Percentiles rank a stretch among this genome's conserved stretches.
Evolutionary conservation across 2,797 vertebrate species (phyloP).

Genomic region (Psittacula echo): DNA sequence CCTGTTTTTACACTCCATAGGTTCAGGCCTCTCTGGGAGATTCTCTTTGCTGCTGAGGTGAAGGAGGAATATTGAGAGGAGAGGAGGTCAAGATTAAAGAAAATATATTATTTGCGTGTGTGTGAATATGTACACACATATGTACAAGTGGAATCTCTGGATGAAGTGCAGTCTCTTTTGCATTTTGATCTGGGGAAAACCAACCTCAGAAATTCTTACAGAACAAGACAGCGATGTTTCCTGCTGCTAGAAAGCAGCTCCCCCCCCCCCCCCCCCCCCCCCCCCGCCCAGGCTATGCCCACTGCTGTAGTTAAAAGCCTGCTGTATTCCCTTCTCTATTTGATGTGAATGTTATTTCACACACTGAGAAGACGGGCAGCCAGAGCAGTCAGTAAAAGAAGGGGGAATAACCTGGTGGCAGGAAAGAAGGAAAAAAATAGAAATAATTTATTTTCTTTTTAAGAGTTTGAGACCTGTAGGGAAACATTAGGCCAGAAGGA

Average conservation of each 20-base stretch:
- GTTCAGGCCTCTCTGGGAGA: constrained; percentile 40
- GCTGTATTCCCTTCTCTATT: constrained; percentile 35
- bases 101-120: not conserved
- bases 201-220: constrained; percentile 52
- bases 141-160: not conserved
- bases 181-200: constrained; percentile 60
- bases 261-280: not conserved
- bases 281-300: not conserved
- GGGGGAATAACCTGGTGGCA: constrained; percentile 23
- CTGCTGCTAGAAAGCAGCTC: constrained; percentile 19
- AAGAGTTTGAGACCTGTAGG: not conserved
- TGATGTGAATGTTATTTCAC: constrained; percentile 53
- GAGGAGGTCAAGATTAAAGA: constrained; percentile 17
- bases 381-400: constrained; percentile 5
- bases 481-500: constrained; percentile 12
- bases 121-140: not conserved
- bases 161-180: not conserved
- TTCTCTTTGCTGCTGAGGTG: not conserved
- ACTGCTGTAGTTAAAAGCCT: constrained; percentile 61
- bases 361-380: constrained; percentile 29
- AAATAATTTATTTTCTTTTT: not conserved
- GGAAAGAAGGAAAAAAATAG: constrained; percentile 1
- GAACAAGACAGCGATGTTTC: constrained; percentile 41
- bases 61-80: constrained; percentile 17
- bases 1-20: constrained; percentile 37